Evolutionary conservation across 1,140 invertebrate species (phyloP).

Genomic region (Nixonia krombeini): DNA sequence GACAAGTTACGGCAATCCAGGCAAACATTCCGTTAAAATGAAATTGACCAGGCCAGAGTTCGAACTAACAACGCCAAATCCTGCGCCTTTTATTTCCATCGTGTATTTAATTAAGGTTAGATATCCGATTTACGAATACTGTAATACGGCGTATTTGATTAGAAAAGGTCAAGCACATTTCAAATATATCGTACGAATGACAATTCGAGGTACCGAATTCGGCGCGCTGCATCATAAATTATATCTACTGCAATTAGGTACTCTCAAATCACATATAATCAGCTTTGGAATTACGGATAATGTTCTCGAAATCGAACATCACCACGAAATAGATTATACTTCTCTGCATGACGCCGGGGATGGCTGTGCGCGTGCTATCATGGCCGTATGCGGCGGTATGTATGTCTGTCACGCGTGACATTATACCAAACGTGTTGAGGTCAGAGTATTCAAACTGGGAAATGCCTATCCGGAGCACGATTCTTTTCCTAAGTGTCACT

Average conservation of each 20-base stretch:
- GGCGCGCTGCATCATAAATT: no score
- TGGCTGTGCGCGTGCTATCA: slow-evolving; percentile 1
- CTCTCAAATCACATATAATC: slow-evolving; percentile 15
- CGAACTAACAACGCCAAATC: no score
- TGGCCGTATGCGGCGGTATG: neutral
- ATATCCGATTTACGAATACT: no score
- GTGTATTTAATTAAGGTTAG: no score
- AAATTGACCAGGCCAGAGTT: no score
- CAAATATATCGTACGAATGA: no score
- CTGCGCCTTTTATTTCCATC: no score
- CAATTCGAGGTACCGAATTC: no score
- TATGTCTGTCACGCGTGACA: slow-evolving; percentile 30
- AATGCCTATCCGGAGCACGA: slow-evolving; percentile 33
- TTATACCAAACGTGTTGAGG: slow-evolving; percentile 37
- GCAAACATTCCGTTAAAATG: no score
- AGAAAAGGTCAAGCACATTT: no score
- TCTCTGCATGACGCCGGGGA: slow-evolving; percentile 17
- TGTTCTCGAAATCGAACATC: slow-evolving; percentile 30
- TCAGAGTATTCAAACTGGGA: slow-evolving; percentile 40
- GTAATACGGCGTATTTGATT: no score
- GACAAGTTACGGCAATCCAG: no score
- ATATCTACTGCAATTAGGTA: neutral
- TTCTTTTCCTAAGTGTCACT: slow-evolving; percentile 40
- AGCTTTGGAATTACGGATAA: slow-evolving; percentile 14
- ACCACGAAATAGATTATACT: slow-evolving; percentile 20